These are phyloP conservation scores for Saturnia japonica DNA, from an alignment of 2,888 invertebrate species.

Conservation along the genomic window DNA sequence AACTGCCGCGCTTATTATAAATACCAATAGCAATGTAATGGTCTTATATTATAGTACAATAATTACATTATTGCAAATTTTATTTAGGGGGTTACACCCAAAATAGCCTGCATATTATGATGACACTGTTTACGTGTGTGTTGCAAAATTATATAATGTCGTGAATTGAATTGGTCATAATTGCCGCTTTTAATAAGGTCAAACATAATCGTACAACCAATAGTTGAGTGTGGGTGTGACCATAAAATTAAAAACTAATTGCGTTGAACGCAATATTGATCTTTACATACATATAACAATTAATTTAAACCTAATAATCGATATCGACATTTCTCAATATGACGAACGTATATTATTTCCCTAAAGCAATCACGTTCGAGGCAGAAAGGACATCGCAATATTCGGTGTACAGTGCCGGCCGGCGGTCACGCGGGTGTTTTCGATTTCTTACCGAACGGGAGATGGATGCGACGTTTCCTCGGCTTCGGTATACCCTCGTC, in stretches of 20 bases:
- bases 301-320: conserved; percentile 19
- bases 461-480: conserved; percentile 83
- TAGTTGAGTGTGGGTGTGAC: background rate
- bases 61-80: too few species aligned
- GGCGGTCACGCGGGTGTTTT: conserved; percentile 78
- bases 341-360: conserved; percentile 24
- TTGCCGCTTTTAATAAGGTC: background rate
- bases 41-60: too few species aligned
- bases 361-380: conserved; percentile 22
- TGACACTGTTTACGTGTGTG: too few species aligned
- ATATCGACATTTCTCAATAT: conserved; percentile 18
- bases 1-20: too few species aligned
- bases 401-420: conserved; percentile 20
- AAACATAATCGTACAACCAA: background rate
- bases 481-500: conserved; percentile 81
- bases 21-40: too few species aligned
- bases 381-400: conserved; percentile 21
- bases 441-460: conserved; percentile 84
- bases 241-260: background rate
- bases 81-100: too few species aligned
- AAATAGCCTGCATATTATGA: too few species aligned
- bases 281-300: background rate
- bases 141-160: too few species aligned
- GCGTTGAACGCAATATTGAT: conserved; percentile 4
- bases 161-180: too few species aligned